Conservation (phyloP, 2,113 vertebrate genomes). For the Colistium nudipinnis region DNA sequence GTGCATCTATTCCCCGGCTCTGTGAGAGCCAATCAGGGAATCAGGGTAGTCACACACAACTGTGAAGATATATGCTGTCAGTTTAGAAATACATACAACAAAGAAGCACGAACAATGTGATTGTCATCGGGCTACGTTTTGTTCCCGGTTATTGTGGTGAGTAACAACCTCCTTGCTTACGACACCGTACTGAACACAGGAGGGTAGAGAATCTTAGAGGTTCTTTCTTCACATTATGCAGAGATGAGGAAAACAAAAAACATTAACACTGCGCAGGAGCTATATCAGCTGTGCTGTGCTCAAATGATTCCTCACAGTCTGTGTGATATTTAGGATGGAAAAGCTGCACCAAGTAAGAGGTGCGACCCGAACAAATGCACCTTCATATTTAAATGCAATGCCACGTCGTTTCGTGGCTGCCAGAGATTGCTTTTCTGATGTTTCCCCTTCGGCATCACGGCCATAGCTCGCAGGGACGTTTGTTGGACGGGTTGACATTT, state of each 20-base stretch:
- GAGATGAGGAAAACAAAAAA: conserved; percentile 26
- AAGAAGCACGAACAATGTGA: conserved; percentile 55
- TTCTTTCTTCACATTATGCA: conserved; percentile 58
- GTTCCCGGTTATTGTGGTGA: conserved; percentile 29
- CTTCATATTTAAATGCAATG: conserved; percentile 15
- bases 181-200: conserved; percentile 36
- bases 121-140: conserved; percentile 66
- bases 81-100: conserved; percentile 37
- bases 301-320: conserved; percentile 26
- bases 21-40: conserved; percentile 45
- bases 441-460: neutral
- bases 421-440: conserved; percentile 23
- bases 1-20: conserved; percentile 61
- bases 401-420: conserved; percentile 22
- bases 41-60: conserved; percentile 29
- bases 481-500: conserved; percentile 47
- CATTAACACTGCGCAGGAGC: conserved; percentile 25
- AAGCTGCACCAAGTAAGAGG: conserved; percentile 16
- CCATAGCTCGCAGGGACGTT: conserved; percentile 32
- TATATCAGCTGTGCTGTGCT: conserved; percentile 31
- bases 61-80: conserved; percentile 22
- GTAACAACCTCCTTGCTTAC: conserved; percentile 31
- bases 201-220: conserved; percentile 12
- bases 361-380: conserved; percentile 3
- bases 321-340: conserved; percentile 8